Conservation (phyloP, 2,888 invertebrate species). For the Polydesmus complanatus region DNA sequence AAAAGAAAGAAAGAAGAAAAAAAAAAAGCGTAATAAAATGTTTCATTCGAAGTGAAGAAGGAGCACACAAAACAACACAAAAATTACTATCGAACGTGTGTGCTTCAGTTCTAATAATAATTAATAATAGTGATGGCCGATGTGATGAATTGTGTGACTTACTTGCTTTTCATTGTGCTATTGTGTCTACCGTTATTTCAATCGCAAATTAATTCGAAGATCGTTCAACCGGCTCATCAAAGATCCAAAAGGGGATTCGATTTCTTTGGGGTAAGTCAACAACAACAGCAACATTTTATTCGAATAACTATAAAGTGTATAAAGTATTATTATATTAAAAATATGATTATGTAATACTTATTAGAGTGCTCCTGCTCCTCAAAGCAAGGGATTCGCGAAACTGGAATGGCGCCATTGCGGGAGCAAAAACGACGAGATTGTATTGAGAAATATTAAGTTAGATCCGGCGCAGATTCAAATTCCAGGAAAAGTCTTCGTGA, state of each 20-base stretch:
- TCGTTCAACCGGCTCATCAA: too few species aligned
- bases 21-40: too few species aligned
- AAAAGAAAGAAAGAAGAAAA: too few species aligned
- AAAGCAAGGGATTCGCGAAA: slow-evolving; percentile 7
- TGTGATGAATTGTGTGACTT: not conserved
- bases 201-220: not conserved
- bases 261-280: not conserved
- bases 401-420: slow-evolving; percentile 13
- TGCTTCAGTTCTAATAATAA: too few species aligned
- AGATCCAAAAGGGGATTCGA: not conserved
- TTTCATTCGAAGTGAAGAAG: too few species aligned
- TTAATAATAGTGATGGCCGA: not conserved
- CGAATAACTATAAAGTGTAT: not conserved
- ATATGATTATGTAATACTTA: too few species aligned
- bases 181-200: not conserved
- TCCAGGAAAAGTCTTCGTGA: slow-evolving; percentile 8
- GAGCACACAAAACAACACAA: too few species aligned
- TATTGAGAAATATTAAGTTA: slow-evolving; percentile 6
- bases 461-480: slow-evolving; percentile 6
- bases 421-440: slow-evolving; percentile 11
- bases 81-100: too few species aligned
- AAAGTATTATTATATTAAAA: too few species aligned
- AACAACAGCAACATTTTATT: not conserved
- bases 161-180: not conserved
- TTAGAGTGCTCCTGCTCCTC: not conserved